Conservation (phyloP, 2,888 invertebrate genomes). For the Drosophila affinis region DNA sequence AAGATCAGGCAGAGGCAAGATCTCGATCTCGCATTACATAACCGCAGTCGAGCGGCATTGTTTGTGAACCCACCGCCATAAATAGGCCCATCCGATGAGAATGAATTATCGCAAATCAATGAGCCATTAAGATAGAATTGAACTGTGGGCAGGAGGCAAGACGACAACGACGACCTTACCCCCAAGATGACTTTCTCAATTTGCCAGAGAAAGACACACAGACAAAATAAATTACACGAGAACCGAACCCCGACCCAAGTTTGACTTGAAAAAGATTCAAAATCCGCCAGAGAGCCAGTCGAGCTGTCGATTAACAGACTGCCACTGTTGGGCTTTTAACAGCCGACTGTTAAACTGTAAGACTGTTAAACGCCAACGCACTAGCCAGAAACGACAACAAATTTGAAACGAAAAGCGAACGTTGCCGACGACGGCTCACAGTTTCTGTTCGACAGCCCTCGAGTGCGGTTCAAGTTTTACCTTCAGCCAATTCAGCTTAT, state of each 20-base stretch:
- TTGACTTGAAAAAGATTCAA: not conserved
- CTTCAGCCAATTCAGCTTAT: conserved; percentile 13
- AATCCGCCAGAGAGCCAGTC: not conserved
- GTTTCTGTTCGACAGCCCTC: conserved; percentile 63
- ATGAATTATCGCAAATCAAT: conserved; percentile 61
- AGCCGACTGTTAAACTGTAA: conserved; percentile 26
- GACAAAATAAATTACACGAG: not conserved
- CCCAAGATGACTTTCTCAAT: conserved; percentile 18
- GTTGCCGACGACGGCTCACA: conserved; percentile 44
- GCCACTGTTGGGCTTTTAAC: not conserved
- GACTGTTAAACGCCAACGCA: conserved; percentile 44
- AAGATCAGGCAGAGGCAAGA: conserved; percentile 46
- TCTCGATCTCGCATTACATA: conserved; percentile 41
- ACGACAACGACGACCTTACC: conserved; percentile 32
- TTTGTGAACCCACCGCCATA: conserved; percentile 51
- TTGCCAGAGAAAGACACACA: conserved; percentile 10
- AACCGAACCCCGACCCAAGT: too few relatives aligned
- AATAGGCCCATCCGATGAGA: conserved; percentile 60
- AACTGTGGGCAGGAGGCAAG: conserved; percentile 33
- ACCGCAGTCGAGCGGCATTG: conserved; percentile 51
- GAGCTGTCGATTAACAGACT: not conserved
- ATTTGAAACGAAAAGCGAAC: conserved; percentile 59
- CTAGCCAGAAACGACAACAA: conserved; percentile 23
- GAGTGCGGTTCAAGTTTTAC: conserved; percentile 46
- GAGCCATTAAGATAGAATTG: conserved; percentile 61